phyloP scores from a whole-genome alignment of 2,888 invertebrate species.

The Magallana nippona region DNA sequence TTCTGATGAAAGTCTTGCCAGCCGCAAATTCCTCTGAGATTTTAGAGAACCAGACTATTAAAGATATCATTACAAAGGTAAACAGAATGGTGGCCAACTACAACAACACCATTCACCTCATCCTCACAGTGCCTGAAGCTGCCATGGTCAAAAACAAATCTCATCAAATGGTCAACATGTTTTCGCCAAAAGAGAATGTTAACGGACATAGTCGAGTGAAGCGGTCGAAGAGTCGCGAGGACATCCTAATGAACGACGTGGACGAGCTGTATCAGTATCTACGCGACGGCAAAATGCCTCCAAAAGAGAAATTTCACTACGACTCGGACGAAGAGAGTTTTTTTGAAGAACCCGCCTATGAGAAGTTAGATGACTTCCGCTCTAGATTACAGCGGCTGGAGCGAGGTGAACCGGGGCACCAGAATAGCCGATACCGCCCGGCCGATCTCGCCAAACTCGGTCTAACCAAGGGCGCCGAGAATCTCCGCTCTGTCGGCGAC shows the following conservation, averaged over 20 bases:
- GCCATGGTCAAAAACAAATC: slow-evolving; percentile 63
- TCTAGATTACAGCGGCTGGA: slow-evolving; percentile 68
- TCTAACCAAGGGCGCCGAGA: slow-evolving; percentile 37
- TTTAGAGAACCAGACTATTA: slow-evolving; percentile 64
- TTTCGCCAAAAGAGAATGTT: slow-evolving; percentile 51
- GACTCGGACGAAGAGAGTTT: slow-evolving; percentile 78
- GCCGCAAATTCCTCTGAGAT: slow-evolving; percentile 82
- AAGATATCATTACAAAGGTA: slow-evolving; percentile 68
- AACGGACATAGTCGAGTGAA: slow-evolving; percentile 50
- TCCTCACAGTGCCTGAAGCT: slow-evolving; percentile 73
- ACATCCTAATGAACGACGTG: slow-evolving; percentile 88
- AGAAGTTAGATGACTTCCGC: slow-evolving; percentile 72
- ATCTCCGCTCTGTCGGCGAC: slow-evolving; percentile 15
- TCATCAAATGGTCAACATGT: slow-evolving; percentile 65
- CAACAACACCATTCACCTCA: slow-evolving; percentile 77
- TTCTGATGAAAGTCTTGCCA: slow-evolving; percentile 87
- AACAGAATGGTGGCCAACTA: slow-evolving; percentile 76
- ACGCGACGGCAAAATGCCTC: slow-evolving; percentile 93
- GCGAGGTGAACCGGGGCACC: slow-evolving; percentile 64
- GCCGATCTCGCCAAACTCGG: slow-evolving; percentile 55
- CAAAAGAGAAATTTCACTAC: slow-evolving; percentile 79
- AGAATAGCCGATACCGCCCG: slow-evolving; percentile 64
- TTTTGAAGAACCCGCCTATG: slow-evolving; percentile 78
- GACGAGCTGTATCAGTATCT: slow-evolving; percentile 98
- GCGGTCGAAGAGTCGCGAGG: slow-evolving; percentile 84